Evolutionary conservation across 2,797 vertebrate species (phyloP).

Genomic region (Allobates femoralis): DNA sequence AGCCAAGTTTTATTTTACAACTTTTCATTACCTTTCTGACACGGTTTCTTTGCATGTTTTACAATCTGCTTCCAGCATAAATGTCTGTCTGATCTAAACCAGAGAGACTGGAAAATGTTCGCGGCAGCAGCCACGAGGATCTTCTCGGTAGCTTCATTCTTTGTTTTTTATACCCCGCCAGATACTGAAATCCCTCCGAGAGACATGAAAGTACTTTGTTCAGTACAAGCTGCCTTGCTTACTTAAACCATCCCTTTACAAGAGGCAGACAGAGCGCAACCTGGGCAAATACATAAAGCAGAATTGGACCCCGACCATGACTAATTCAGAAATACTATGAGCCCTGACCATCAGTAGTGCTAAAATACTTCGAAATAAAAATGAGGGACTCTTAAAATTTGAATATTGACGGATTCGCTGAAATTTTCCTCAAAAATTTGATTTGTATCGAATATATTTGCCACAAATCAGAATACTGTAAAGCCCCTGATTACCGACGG

Average conservation of each 20-base stretch:
- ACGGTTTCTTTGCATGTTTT: constrained; percentile 25
- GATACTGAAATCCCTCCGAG: constrained; percentile 11
- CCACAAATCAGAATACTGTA: too few relatives aligned
- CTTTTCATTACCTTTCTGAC: neutral
- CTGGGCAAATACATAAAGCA: constrained; percentile 3
- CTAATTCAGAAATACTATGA: neutral
- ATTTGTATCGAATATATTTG: too few relatives aligned
- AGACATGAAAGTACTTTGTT: constrained; percentile 5
- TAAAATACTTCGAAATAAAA: too few relatives aligned
- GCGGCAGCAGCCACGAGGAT: constrained; percentile 1
- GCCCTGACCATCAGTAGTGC: neutral
- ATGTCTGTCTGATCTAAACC: constrained; percentile 38
- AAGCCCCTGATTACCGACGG: too few relatives aligned
- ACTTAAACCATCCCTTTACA: neutral
- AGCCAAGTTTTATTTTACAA: neutral
- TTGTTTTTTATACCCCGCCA: neutral
- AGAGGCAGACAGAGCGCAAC: neutral
- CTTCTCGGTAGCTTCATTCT: constrained; percentile 8
- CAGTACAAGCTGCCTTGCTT: neutral
- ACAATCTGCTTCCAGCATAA: constrained; percentile 27
- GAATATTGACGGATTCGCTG: too few relatives aligned
- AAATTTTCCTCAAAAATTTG: too few relatives aligned
- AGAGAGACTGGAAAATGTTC: constrained; percentile 20
- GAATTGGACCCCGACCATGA: neutral
- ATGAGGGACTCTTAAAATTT: too few relatives aligned